Conservation (phyloP, 2,888 invertebrate genomes). For the Pyralis farinalis region DNA sequence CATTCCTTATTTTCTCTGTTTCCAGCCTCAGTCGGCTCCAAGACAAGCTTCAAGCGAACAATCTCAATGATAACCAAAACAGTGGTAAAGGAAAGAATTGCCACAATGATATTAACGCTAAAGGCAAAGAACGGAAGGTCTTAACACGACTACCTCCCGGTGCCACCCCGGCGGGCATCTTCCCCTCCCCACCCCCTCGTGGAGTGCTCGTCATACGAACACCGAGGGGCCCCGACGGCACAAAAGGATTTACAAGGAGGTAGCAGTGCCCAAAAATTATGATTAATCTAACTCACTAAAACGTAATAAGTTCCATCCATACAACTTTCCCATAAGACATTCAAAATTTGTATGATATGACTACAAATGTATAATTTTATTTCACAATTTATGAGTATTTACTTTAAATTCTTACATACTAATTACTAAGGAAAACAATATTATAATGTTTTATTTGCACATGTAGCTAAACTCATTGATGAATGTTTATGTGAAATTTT, state of each 20-base stretch:
- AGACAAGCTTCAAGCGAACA: conserved; percentile 70
- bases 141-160: conserved; percentile 59
- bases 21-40: conserved; percentile 63
- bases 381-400: conserved; percentile 28
- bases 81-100: conserved; percentile 46
- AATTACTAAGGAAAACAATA: no score
- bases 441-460: no score
- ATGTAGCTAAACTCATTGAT: no score
- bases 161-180: conserved; percentile 51
- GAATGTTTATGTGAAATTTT: no score
- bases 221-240: conserved; percentile 91
- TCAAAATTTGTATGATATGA: neutral
- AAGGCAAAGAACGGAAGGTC: conserved; percentile 67
- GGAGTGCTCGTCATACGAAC: conserved; percentile 84
- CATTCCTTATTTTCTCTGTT: neutral
- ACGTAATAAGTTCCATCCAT: conserved; percentile 47
- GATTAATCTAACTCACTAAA: conserved; percentile 26
- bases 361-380: conserved; percentile 18
- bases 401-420: neutral
- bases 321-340: conserved; percentile 12
- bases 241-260: conserved; percentile 73
- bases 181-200: conserved; percentile 67
- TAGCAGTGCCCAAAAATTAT: conserved; percentile 46
- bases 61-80: conserved; percentile 56
- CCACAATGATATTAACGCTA: conserved; percentile 50